Conservation (phyloP, 2,797 vertebrate genomes). For the Pangasius krempfi region DNA sequence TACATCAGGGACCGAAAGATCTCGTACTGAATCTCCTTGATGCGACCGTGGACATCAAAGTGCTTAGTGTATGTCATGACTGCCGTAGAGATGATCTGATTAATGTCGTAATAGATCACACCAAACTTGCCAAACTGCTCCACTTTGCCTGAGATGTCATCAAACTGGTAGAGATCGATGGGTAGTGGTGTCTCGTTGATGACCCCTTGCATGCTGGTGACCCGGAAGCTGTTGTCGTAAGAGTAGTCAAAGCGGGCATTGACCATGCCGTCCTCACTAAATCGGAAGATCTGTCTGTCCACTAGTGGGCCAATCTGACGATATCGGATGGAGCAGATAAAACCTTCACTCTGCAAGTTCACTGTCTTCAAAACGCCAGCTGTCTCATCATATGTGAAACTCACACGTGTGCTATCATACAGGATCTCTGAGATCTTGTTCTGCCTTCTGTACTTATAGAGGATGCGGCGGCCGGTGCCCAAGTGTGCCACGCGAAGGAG, state of each 20-base stretch:
- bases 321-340: conserved; percentile 98
- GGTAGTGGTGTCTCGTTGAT: conserved; percentile 97
- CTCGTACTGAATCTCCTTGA: conserved; percentile 98
- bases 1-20: conserved; percentile 98
- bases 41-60: conserved; percentile 94
- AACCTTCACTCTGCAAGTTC: conserved; percentile 96
- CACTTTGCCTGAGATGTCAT: conserved; percentile 97
- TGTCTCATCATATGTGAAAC: conserved; percentile 97
- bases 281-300: conserved; percentile 97
- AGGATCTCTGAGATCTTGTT: conserved; percentile 96
- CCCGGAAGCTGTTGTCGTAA: conserved; percentile 98
- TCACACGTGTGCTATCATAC: conserved; percentile 95
- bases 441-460: conserved; percentile 93
- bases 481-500: conserved; percentile 92
- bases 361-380: conserved; percentile 96
- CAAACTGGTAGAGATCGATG: conserved; percentile 98
- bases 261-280: conserved; percentile 97
- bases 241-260: conserved; percentile 98
- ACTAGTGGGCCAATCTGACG: conserved; percentile 94
- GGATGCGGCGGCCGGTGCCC: conserved; percentile 89
- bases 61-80: conserved; percentile 99
- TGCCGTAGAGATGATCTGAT: conserved; percentile 97
- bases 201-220: conserved; percentile 99
- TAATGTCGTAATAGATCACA: conserved; percentile 98
- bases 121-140: conserved; percentile 99